phyloP scores from a whole-genome alignment of 2,888 invertebrate genomes.

The Drosophila hamatofila region DNA sequence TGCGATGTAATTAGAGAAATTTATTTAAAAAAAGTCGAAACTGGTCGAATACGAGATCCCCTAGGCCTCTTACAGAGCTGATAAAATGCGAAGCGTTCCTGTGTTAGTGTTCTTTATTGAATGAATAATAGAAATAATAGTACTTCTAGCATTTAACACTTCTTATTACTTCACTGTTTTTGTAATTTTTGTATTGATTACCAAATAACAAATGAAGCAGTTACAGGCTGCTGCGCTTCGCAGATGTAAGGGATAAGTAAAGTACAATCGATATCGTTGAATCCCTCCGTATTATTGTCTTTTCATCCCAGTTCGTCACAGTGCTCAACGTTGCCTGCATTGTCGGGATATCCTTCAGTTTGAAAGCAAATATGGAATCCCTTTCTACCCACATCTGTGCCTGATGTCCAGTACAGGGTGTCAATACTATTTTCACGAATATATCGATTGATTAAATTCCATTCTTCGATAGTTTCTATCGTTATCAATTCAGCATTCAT shows the following conservation, averaged over 20 bases:
- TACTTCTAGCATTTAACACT: too few species aligned
- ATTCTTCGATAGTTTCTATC: constrained; percentile 8
- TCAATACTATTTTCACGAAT: not conserved
- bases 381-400: constrained; percentile 8
- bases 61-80: too few species aligned
- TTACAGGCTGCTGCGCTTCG: not conserved
- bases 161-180: too few species aligned
- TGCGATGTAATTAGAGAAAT: not conserved
- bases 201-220: not conserved
- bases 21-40: not conserved
- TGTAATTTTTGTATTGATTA: too few species aligned
- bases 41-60: too few species aligned
- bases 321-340: not conserved
- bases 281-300: accelerated
- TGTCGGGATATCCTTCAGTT: constrained; percentile 13
- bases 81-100: too few species aligned
- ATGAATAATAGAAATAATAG: too few species aligned
- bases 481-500: constrained; percentile 25
- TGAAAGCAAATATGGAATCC: constrained; percentile 18
- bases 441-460: not conserved
- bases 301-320: constrained; percentile 15
- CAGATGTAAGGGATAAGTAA: not conserved
- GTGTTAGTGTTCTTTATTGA: too few species aligned
- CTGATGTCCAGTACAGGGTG: constrained; percentile 22
- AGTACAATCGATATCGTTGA: not conserved